Conservation (phyloP, 2,797 vertebrate species). For the Nasua narica region DNA sequence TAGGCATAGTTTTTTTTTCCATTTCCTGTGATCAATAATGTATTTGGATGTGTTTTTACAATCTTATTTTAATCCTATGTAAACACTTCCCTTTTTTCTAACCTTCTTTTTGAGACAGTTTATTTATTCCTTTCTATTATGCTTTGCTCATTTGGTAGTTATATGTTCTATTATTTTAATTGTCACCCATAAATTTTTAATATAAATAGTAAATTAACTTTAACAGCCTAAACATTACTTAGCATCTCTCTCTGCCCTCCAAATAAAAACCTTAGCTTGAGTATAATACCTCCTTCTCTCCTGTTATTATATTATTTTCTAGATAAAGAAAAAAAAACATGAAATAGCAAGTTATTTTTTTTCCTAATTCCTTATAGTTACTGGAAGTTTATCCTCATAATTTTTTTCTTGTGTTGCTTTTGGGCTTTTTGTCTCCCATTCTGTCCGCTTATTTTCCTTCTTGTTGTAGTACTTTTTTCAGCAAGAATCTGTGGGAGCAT, state of each 20-base stretch:
- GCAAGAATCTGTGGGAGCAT: not conserved
- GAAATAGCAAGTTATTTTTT: not conserved
- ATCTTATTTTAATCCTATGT: not conserved
- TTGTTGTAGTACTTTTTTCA: not conserved
- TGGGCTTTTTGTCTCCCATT: not conserved
- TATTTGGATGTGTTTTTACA: not conserved
- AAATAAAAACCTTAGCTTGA: not conserved
- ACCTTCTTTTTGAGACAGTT: not conserved
- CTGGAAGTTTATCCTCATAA: no score
- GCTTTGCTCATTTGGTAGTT: not conserved
- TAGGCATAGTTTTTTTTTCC: not conserved
- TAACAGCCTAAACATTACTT: not conserved
- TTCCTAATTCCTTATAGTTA: no score
- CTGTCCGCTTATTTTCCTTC: not conserved
- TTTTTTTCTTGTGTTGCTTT: not conserved
- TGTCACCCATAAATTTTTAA: not conserved
- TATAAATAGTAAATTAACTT: not conserved
- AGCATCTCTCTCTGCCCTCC: not conserved
- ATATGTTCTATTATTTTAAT: not conserved
- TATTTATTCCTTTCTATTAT: not conserved
- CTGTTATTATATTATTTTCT: not conserved
- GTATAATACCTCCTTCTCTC: not conserved
- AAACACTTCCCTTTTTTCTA: not conserved
- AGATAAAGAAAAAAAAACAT: not conserved
- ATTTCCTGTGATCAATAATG: not conserved